Base-by-base conservation (phyloP, 2,797 vertebrate species). In the Triplophysa bombifrons region DNA sequence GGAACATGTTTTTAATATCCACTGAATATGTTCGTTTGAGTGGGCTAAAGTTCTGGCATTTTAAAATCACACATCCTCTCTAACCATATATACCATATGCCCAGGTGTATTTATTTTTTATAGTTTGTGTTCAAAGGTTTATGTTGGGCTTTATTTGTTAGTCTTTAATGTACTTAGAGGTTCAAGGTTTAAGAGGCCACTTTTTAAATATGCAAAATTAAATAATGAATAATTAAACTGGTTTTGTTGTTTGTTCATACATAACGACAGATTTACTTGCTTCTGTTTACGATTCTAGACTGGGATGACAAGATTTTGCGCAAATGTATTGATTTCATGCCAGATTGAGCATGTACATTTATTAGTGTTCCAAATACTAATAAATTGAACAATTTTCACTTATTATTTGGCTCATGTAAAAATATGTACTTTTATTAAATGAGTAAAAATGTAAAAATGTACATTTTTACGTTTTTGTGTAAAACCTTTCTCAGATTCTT, bases 401-500 rank as follows among this genome's bases (percentile, higher is more conserved):
- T 3, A 41, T 14, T 30, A 13, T 30, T 61, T 8, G 2, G 51
- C 51, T n/a, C 17, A 55, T n/a, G 19, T n/a, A n/a, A 8, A 55
- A 55, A 55, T 10, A 12, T 14, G 2, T 55, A 7, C n/a, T 55
- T 8, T 41, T 41, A 55, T n/a, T 55, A 55, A 53, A 53, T 7
- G 1, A 41, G 38, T 38, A 9, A 22, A 22, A 22, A 1, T 22
- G 22, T 22, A 22, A 22, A 22, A 22, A 1, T 22, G 22, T 22
- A 22, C 1, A 22, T 22, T 22, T 22, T 22, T 22, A 22, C 22
- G 22, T 22, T 22, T 22, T 22, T 22, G n/a, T 81, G 60, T 66
- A 41, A 34, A 68, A 76, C 68, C 55, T 69, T 60, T 25, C 51
- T 22, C 19, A 44, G 53, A 80, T 38, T 55, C 38, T 74, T 76